Base-by-base conservation (phyloP, 92 coral and sea anemone genomes). In the Parazoanthus atlanticus region DNA sequence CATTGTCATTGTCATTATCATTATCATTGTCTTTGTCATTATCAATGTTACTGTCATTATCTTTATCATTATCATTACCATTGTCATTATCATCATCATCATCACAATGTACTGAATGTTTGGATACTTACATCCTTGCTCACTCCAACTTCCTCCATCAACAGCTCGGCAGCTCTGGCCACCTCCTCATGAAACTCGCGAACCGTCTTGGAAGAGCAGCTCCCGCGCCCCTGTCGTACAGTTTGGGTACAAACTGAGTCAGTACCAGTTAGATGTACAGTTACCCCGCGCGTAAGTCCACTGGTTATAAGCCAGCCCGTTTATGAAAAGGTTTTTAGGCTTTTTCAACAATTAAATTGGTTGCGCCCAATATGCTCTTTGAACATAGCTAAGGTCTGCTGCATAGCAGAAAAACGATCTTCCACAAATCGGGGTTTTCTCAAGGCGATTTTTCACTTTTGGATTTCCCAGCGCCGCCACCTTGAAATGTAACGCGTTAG, bases 131-230 rank as follows among this genome's bases (percentile, higher is more conserved):
- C 99, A 91, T 97, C 96, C 88, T 92, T 81, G 84, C 97, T 93
- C 21, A 97, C 93, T 54, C 99, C 99, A 78, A 97, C 96, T 89
- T 97, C 94, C 76, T 95, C 95, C 93, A 97, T 90, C 58, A 97
- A 90, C 29, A 88, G 84, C 69, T 95, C 96, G 6, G 96, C 95
- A 43, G 98, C 98, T 74, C 90, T 90, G 64, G 98, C 99, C 71
- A 97, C 93, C 69, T 93, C 92, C 3, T 91, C 94, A 67, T 97
- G 99, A 58, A 97, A 95, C 61, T 94, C 96, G 43, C 95, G 98
- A 17, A 95, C 94, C 54, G 94, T 91, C 78, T 95, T 96, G 43
- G 97, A 86, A 21, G 96, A 93, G 66, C 90, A 98, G 70, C 77
- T 90, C 54, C 86, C 91, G 64, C 90, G 89, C 90, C 90, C 93